phyloP scores from a whole-genome alignment of 2,888 invertebrate species.

The Drosophila picticornis region DNA sequence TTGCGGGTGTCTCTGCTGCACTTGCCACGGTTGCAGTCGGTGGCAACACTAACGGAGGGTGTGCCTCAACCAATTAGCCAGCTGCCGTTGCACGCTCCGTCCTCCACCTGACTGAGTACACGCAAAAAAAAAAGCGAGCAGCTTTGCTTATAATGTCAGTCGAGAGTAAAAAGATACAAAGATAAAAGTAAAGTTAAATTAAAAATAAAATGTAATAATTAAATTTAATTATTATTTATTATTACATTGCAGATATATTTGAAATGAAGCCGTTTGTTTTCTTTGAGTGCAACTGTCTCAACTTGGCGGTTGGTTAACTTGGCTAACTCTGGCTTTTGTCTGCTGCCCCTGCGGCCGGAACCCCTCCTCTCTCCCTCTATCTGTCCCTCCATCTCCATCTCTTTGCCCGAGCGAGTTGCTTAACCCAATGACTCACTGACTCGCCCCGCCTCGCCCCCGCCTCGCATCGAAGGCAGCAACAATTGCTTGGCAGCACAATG shows the following conservation, averaged over 20 bases:
- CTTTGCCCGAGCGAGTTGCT: conserved; percentile 5
- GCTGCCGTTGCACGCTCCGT: neutral
- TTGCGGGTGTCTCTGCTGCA: conserved; percentile 21
- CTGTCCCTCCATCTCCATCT: neutral
- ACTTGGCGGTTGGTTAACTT: conserved; percentile 1
- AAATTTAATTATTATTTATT: neutral
- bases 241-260: neutral
- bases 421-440: conserved; percentile 57
- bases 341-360: neutral
- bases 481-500: conserved; percentile 33
- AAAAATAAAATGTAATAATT: neutral
- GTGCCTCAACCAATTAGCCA: neutral
- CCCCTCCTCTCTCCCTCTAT: neutral
- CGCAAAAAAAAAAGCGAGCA: neutral
- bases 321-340: conserved; percentile 4
- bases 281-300: neutral
- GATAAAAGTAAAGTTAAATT: neutral
- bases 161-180: neutral
- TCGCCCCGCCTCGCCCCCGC: neutral
- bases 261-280: neutral
- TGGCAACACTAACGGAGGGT: neutral
- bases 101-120: neutral
- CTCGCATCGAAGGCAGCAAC: conserved; percentile 12
- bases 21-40: neutral
- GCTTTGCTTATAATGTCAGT: neutral